Evolutionary conservation across 2,888 invertebrate genomes (phyloP).

Genomic region (Pandemis cinnamomeana): DNA sequence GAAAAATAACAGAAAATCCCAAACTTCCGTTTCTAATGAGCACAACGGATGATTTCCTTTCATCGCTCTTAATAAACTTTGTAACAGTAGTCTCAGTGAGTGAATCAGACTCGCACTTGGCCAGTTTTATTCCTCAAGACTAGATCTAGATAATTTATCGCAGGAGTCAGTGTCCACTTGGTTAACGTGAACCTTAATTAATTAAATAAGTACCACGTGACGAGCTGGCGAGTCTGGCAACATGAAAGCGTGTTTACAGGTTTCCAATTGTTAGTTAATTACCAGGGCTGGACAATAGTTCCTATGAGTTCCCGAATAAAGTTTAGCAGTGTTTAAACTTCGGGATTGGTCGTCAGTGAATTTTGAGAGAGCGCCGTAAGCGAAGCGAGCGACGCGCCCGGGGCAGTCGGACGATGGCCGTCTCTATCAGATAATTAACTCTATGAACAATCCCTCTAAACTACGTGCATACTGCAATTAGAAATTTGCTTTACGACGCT

Average conservation of each 20-base stretch:
- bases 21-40: too few species aligned
- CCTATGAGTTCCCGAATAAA: conserved; percentile 79
- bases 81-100: too few species aligned
- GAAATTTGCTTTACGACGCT: conserved; percentile 70
- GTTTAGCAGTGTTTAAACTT: conserved; percentile 78
- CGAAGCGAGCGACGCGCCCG: conserved; percentile 57
- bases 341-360: conserved; percentile 76
- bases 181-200: neutral
- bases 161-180: neutral
- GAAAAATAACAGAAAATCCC: too few species aligned
- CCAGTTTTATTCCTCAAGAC: neutral
- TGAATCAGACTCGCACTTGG: too few species aligned
- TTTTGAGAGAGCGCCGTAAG: conserved; percentile 66
- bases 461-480: conserved; percentile 67
- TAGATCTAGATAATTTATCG: neutral
- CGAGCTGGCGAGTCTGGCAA: conserved; percentile 2
- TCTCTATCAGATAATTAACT: conserved; percentile 78
- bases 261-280: conserved; percentile 60
- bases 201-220: conserved; percentile 21
- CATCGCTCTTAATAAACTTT: too few species aligned
- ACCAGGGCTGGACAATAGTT: conserved; percentile 71
- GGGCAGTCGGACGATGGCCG: conserved; percentile 61
- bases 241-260: conserved; percentile 46
- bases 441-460: conserved; percentile 74
- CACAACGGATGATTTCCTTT: too few species aligned